Evolutionary conservation across 2,797 vertebrate genomes (phyloP).

Genomic region (Helostoma temminkii): DNA sequence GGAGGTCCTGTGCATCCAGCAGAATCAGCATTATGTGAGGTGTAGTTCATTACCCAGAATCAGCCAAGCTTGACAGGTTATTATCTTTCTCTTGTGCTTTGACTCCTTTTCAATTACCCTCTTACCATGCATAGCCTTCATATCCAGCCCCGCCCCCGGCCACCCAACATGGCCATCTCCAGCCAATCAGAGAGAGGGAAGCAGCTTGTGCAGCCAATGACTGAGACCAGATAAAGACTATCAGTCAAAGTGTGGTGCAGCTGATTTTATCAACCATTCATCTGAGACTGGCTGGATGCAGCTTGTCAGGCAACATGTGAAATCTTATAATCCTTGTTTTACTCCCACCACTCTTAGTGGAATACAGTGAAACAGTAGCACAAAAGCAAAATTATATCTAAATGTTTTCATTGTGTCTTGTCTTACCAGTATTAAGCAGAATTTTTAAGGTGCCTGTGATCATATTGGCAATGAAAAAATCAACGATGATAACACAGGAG

Average conservation of each 20-base stretch:
- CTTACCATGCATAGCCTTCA: conserved; percentile 81
- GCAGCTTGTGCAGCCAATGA: conserved; percentile 71
- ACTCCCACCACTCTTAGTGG: conserved; percentile 35
- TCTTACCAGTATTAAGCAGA: background rate
- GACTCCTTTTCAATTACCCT: conserved; percentile 89
- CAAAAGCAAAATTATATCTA: conserved; percentile 14
- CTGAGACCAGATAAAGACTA: conserved; percentile 66
- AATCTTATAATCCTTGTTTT: conserved; percentile 72
- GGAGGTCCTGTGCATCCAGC: conserved; percentile 79
- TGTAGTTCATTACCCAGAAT: conserved; percentile 86
- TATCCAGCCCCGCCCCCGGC: conserved; percentile 41
- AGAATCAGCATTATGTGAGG: conserved; percentile 83
- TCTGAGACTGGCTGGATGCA: conserved; percentile 57
- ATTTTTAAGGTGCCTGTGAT: background rate
- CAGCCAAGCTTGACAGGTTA: conserved; percentile 85
- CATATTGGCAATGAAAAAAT: background rate
- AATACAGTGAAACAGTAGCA: conserved; percentile 8
- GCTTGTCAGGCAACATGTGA: conserved; percentile 66
- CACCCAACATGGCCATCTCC: conserved; percentile 63
- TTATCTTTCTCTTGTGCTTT: conserved; percentile 86
- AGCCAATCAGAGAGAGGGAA: conserved; percentile 68
- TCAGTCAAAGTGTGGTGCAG: conserved; percentile 68
- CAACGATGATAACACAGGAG: background rate
- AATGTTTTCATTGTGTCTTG: conserved; percentile 1
- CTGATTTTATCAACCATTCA: conserved; percentile 70